Base-by-base conservation (phyloP, 2,888 invertebrate genomes). In the Eustalomyia histrio region DNA sequence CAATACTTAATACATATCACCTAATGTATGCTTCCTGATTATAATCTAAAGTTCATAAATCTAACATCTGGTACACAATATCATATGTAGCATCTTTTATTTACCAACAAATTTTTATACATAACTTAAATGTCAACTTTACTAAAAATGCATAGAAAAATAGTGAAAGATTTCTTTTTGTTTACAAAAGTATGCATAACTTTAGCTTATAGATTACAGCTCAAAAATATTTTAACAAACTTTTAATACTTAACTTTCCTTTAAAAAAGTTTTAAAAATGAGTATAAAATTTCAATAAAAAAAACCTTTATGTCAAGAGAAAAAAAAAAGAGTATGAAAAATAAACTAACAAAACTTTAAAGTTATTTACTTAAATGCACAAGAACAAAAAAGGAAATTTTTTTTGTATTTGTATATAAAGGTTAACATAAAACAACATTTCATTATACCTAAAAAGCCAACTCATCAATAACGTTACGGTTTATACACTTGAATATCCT, bases 191-290 rank as follows among this genome's bases (percentile, higher is more conserved):
- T 39, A 39, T 39, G 39, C 39, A 39, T 39, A 39, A 39, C 33
- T 55, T 29, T 12, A 29, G 29, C 29, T 29, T 29, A 29, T 9
- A 43, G n/a, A 18, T 29, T 39, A 43, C 2, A 17, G 16, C 47
- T 57, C 47, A 60, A 52, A 24, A 39, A 39, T 1, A 43, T 43
- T 52, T 67, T 16, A 39, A 5, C 24, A 67, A 75, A 67, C 18
- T 74, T 67, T 52, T 53, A 14, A 17, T 16, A n/a, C 16, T 4
- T 58, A 9, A 4, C 17, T 33, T 29, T 21, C 14, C 39, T 64
- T 43, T 10, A 43, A 33, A 35, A 64, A 53, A 55, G 39, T 39
- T 52, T 39, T 12, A 39, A 39, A 12, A 29, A 7, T 29, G 12
- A 39, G 39, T 39, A 39, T 39, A 39, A 39, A 39, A 39, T 39